A percentile compares a stretch with the other conserved stretches of the same genome.
Conservation (phyloP, 2,888 invertebrate genomes). For the Mamestra brassicae region DNA sequence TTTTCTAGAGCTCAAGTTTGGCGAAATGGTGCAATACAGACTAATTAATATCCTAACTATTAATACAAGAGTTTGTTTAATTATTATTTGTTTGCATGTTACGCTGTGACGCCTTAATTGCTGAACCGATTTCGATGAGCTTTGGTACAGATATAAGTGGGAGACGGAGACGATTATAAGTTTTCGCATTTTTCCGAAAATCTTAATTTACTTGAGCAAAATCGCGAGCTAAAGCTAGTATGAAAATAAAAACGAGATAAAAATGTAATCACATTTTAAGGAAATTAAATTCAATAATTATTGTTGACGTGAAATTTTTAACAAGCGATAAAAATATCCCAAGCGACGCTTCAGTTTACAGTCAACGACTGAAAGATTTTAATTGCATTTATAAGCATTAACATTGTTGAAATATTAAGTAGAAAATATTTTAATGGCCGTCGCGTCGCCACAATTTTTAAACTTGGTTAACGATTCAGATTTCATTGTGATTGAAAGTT, state of each 20-base stretch:
- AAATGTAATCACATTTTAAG: neutral
- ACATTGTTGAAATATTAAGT: constrained; percentile 50
- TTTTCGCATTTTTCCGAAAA: too few species aligned
- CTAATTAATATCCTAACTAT: too few species aligned
- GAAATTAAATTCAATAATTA: neutral
- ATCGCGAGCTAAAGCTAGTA: neutral
- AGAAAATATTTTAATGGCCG: constrained; percentile 40
- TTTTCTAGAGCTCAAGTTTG: too few species aligned
- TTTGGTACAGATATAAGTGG: too few species aligned
- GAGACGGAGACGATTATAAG: too few species aligned
- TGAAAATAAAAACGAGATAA: neutral
- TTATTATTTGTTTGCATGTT: too few species aligned
- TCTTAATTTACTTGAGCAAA: too few species aligned
- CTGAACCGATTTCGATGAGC: too few species aligned
- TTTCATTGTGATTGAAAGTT: constrained; percentile 13
- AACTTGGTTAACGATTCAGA: constrained; percentile 7
- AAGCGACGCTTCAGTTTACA: constrained; percentile 6
- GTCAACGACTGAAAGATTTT: constrained; percentile 47
- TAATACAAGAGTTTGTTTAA: too few species aligned
- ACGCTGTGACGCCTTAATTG: too few species aligned
- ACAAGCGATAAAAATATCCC: constrained; percentile 23
- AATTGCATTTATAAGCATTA: constrained; percentile 48
- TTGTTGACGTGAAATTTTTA: neutral
- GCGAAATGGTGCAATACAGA: too few species aligned
- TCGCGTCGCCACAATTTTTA: neutral